Base-by-base conservation (phyloP, 2,113 vertebrate species). In the Terrapene triunguis region DNA sequence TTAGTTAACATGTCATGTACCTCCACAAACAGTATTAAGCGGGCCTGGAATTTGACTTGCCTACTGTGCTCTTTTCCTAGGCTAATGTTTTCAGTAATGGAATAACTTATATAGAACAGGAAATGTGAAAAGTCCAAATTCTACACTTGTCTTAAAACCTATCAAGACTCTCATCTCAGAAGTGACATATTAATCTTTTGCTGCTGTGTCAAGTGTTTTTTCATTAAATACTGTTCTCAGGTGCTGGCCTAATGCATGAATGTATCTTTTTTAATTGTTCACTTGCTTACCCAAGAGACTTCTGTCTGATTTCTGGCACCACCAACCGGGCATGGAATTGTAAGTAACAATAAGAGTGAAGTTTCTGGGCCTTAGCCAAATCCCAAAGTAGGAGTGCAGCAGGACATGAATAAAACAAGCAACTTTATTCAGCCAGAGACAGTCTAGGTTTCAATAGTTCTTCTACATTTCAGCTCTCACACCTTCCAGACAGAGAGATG, bases 51-150 rank as follows among this genome's bases (percentile, higher is more conserved):
- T 94, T 88, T 93, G 27, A 76, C 19, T 89, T 51, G 50, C 21
- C 90, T 85, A 5, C n/a, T 76, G 6, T 94, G 35, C 48, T 92
- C 85, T 95, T 82, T 93, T 44, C 1, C 8, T 32, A 38, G 19
- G 51, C 29, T 94, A 69, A 13, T 94, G 81, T 88, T 96, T 94
- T 84, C 25, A 93, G 35, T 87, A 38, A 21, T 89, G 84, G 85
- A 94, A 53, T 93, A 88, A n/a, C 8, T 50, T 85, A 8, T 51
- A 48, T 74, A 44, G 80, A 78, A 78, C 74, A 47, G 38, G 84
- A 96, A 96, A 85, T 27, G 2, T 69, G 27, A 47, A 55, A 87
- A 87, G 10, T 88, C 85, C 47, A 79, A 94, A 84, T 95, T 10
- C 35, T 83, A 8, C 13, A 11, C 12, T 84, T 92, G 47, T 27